Percentiles rank a stretch among this genome's conserved stretches.
Conservation (phyloP, 2,888 invertebrate species). For the Epirrhoe tristata region DNA sequence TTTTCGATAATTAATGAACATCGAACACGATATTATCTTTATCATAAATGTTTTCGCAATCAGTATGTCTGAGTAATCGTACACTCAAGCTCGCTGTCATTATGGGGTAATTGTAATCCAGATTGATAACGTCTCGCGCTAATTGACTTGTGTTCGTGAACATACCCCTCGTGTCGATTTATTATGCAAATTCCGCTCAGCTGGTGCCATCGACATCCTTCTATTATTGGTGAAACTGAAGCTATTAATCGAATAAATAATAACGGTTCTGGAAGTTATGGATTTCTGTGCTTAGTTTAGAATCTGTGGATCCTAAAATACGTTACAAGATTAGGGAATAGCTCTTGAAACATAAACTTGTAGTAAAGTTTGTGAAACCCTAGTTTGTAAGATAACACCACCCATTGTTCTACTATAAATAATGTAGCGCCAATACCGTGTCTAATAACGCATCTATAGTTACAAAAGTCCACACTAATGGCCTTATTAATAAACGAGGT, state of each 20-base stretch:
- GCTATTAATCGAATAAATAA: slow-evolving; percentile 58
- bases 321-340: slow-evolving; percentile 3
- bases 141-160: slow-evolving; percentile 61
- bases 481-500: no score
- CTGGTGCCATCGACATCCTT: slow-evolving; percentile 57
- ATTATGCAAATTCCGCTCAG: slow-evolving; percentile 68
- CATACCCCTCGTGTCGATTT: slow-evolving; percentile 51
- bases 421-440: no score
- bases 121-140: slow-evolving; percentile 56
- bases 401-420: no score
- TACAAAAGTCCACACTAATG: no score
- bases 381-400: not conserved
- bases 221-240: slow-evolving; percentile 46
- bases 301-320: slow-evolving; percentile 3
- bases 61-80: slow-evolving; percentile 23
- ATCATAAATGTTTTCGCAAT: slow-evolving; percentile 19
- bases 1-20: not conserved
- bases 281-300: slow-evolving; percentile 15
- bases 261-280: slow-evolving; percentile 33
- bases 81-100: slow-evolving; percentile 23
- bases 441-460: no score
- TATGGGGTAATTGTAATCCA: slow-evolving; percentile 47
- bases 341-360: not conserved
- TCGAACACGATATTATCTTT: not conserved
- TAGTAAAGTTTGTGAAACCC: not conserved